phyloP scores from a whole-genome alignment of 2,888 invertebrate genomes.

The Zaprionus obscuricornis region DNA sequence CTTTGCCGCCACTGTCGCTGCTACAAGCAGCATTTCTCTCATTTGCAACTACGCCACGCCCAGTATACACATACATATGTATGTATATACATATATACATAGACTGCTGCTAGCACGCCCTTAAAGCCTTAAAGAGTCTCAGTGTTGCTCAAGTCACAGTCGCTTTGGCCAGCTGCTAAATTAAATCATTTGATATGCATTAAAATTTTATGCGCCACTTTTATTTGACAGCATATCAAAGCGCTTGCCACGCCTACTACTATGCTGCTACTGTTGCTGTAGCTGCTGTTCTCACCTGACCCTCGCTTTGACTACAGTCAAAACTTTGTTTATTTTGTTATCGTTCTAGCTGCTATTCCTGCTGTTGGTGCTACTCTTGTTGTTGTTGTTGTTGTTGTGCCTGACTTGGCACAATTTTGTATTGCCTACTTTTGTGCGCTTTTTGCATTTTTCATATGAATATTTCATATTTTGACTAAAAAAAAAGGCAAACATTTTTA shows the following conservation, averaged over 20 bases:
- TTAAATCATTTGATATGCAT: conserved; percentile 76
- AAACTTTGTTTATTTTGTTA: conserved; percentile 18
- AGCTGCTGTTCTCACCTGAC: no score
- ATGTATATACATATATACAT: neutral
- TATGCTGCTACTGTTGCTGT: no score
- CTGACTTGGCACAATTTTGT: conserved; percentile 39
- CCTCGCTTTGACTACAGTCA: neutral
- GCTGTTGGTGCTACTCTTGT: neutral
- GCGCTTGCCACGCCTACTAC: neutral
- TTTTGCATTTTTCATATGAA: conserved; percentile 39
- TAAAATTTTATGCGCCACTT: conserved; percentile 63
- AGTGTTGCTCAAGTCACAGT: no score
- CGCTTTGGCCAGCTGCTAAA: conserved; percentile 49
- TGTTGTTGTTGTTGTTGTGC: conserved; percentile 4
- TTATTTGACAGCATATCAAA: conserved; percentile 53
- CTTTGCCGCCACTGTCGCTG: conserved; percentile 19
- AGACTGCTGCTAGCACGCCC: conserved; percentile 13
- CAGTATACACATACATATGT: neutral
- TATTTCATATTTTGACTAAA: conserved; percentile 41
- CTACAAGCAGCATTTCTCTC: conserved; percentile 9
- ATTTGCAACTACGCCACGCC: conserved; percentile 28
- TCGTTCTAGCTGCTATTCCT: conserved; percentile 6
- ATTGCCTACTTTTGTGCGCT: conserved; percentile 65
- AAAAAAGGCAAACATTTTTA: conserved; percentile 29
- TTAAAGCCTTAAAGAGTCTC: no score